These are phyloP conservation scores for Lissocephala sabroskyi DNA, from an alignment of 2,888 invertebrate species.

Conservation along the genomic window DNA sequence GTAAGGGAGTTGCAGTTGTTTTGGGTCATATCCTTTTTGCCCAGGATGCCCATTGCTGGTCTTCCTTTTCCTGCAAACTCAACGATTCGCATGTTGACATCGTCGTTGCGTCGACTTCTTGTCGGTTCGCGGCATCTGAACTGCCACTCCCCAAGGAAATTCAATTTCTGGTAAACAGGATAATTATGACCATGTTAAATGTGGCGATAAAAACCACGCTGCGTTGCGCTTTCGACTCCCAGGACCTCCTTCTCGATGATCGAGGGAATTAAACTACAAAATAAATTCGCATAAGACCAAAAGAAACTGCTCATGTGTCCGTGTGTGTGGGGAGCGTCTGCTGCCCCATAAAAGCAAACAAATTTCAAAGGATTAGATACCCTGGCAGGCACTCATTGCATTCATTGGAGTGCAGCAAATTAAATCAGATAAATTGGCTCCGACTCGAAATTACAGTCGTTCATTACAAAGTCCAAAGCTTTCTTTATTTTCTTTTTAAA, in stretches of 20 bases:
- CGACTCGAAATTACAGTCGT: constrained; percentile 1
- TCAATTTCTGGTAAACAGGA: constrained; percentile 66
- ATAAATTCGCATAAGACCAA: constrained; percentile 38
- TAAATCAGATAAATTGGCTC: constrained; percentile 23
- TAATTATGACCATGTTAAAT: constrained; percentile 67
- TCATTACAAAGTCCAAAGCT: background rate
- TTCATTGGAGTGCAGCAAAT: background rate
- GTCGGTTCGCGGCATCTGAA: constrained; percentile 8
- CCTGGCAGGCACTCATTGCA: too few species aligned
- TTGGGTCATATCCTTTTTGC: constrained; percentile 30
- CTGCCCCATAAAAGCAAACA: constrained; percentile 16
- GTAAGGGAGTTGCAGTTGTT: constrained; percentile 26
- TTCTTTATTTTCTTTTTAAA: too few species aligned
- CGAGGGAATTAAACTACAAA: constrained; percentile 53
- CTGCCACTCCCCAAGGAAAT: constrained; percentile 49
- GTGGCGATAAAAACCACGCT: constrained; percentile 66
- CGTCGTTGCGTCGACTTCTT: constrained; percentile 26
- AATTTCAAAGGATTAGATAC: constrained; percentile 58
- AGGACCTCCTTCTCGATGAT: constrained; percentile 38
- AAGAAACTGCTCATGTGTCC: constrained; percentile 28
- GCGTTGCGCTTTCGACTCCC: constrained; percentile 38
- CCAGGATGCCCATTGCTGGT: constrained; percentile 2
- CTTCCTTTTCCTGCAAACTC: constrained; percentile 20
- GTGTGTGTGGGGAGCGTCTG: constrained; percentile 14
- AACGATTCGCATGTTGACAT: constrained; percentile 39